phyloP scores from a whole-genome alignment of 2,113 vertebrate species.

The Sula dactylatra region DNA sequence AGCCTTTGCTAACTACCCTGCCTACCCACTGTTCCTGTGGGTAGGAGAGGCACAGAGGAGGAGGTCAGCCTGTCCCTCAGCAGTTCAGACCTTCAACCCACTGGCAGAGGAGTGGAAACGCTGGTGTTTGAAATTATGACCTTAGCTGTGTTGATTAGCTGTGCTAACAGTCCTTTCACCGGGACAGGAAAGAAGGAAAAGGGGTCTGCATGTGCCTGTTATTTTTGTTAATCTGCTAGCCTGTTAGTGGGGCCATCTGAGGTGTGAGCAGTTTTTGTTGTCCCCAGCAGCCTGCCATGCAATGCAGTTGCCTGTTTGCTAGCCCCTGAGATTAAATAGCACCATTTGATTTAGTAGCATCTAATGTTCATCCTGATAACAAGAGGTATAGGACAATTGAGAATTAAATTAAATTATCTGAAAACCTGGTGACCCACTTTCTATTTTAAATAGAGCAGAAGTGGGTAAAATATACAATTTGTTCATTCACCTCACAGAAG shows the following conservation, averaged over 20 bases:
- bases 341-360: background rate
- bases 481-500: background rate
- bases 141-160: background rate
- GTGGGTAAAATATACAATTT: background rate
- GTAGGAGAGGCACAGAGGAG: background rate
- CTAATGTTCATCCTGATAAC: background rate
- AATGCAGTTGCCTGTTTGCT: background rate
- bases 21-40: background rate
- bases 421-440: constrained; percentile 32
- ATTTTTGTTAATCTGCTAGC: background rate
- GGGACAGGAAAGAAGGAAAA: background rate
- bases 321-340: background rate
- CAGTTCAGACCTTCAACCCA: background rate
- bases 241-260: background rate
- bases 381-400: background rate
- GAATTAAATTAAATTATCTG: constrained; percentile 6
- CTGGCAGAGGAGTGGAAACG: background rate
- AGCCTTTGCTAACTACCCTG: background rate
- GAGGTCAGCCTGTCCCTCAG: background rate
- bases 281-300: background rate
- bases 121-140: background rate
- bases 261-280: background rate
- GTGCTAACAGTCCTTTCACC: background rate
- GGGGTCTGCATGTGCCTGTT: background rate
- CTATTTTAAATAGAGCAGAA: background rate